A percentile compares a stretch with the other conserved stretches of the same genome.
These are phyloP conservation scores for Pygoscelis adeliae DNA, from an alignment of 2,113 vertebrate species.

Conservation along the genomic window DNA sequence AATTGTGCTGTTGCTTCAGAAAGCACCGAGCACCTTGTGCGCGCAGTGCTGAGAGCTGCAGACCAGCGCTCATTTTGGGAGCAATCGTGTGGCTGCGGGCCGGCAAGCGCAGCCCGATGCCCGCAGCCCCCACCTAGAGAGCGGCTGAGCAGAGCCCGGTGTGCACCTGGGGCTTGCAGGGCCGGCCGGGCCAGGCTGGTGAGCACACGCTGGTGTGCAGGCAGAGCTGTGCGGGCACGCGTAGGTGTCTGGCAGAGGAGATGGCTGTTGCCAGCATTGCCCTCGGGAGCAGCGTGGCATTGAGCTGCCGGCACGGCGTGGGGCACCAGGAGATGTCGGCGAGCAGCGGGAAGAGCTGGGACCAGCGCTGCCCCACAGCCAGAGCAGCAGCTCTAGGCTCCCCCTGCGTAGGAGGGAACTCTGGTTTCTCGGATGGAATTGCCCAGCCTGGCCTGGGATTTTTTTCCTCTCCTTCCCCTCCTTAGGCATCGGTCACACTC, in stretches of 20 bases:
- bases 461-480: neutral
- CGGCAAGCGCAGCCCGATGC: accelerated
- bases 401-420: neutral
- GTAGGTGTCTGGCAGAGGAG: neutral
- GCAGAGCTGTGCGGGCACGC: accelerated
- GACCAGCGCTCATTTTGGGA: accelerated
- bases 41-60: neutral
- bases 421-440: accelerated
- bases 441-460: neutral
- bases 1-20: neutral
- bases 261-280: neutral
- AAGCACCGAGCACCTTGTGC: accelerated
- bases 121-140: neutral
- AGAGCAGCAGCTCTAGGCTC: neutral
- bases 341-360: accelerated
- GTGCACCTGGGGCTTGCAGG: neutral
- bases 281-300: accelerated
- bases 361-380: accelerated
- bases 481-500: accelerated
- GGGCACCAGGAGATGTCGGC: neutral
- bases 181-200: neutral
- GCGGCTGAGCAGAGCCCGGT: neutral
- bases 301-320: accelerated
- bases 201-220: accelerated
- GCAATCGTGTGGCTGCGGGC: accelerated